Evolutionary conservation across 2,797 vertebrate species (phyloP).

Genomic region (Nothura maculosa): DNA sequence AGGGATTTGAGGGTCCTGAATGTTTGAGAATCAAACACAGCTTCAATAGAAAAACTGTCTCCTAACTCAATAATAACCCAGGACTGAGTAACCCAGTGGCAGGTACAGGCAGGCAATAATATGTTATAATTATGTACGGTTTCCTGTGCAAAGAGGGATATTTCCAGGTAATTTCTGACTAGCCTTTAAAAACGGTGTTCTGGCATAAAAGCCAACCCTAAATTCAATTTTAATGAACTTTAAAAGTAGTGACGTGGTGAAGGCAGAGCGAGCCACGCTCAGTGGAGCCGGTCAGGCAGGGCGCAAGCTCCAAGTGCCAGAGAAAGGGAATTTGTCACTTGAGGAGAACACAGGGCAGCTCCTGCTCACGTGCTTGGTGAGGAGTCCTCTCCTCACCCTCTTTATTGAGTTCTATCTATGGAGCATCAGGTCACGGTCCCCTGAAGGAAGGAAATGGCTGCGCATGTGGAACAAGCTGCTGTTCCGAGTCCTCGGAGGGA

Average conservation of each 20-base stretch:
- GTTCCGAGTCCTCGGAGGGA: neutral
- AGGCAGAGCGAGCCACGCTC: neutral
- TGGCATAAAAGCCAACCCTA: neutral
- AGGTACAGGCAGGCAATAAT: slow-evolving; percentile 41
- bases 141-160: slow-evolving; percentile 34
- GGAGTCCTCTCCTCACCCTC: neutral
- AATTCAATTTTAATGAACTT: slow-evolving; percentile 42
- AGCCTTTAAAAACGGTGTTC: slow-evolving; percentile 20
- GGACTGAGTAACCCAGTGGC: slow-evolving; percentile 40
- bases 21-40: slow-evolving; percentile 21
- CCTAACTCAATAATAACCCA: slow-evolving; percentile 34
- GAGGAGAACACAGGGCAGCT: neutral
- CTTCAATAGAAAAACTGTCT: slow-evolving; percentile 18
- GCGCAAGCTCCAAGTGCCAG: too few species aligned
- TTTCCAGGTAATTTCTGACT: slow-evolving; percentile 59
- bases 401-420: neutral
- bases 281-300: neutral
- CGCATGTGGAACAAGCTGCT: neutral
- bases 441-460: neutral
- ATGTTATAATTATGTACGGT: slow-evolving; percentile 39
- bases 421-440: rapidly evolving
- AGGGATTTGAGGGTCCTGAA: slow-evolving; percentile 34
- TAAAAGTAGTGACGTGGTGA: neutral
- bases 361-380: neutral
- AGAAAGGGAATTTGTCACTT: neutral